A percentile compares a stretch with the other conserved stretches of the same genome.
Conservation (phyloP, 1,140 invertebrate species). For the Meloidogyne exigua region DNA sequence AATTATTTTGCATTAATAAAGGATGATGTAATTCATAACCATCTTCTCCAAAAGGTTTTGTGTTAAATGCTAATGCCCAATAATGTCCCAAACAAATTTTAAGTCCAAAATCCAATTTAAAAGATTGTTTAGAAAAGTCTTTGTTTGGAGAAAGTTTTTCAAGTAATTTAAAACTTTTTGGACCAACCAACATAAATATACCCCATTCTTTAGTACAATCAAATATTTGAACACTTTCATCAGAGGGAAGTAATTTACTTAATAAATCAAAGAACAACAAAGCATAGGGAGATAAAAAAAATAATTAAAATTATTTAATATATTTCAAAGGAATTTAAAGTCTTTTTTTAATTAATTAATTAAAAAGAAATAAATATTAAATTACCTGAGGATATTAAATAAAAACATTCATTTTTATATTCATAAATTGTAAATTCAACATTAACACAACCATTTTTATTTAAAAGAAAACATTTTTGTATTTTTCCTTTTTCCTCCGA, state of each 20-base stretch:
- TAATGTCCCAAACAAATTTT: background rate
- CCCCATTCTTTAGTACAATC: background rate
- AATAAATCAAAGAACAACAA: background rate
- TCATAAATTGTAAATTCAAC: background rate
- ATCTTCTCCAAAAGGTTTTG: background rate
- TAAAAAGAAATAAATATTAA: too few species aligned
- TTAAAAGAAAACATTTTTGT: background rate
- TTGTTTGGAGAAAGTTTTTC: background rate
- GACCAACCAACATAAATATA: background rate
- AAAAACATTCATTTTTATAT: background rate
- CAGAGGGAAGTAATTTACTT: background rate
- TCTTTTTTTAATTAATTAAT: too few species aligned
- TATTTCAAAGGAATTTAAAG: too few species aligned
- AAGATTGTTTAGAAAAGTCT: background rate
- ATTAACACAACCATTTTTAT: background rate
- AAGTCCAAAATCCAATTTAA: background rate
- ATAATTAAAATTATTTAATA: too few species aligned
- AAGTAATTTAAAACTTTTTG: background rate
- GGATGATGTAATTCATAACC: conserved; percentile 1
- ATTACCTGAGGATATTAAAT: background rate
- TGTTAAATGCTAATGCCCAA: background rate
- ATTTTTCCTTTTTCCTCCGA: background rate
- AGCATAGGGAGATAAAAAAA: background rate
- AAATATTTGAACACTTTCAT: background rate
- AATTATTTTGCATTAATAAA: background rate